Evolutionary conservation across 2,888 invertebrate genomes (phyloP).

Genomic region (Callyntrura guangdongensis): DNA sequence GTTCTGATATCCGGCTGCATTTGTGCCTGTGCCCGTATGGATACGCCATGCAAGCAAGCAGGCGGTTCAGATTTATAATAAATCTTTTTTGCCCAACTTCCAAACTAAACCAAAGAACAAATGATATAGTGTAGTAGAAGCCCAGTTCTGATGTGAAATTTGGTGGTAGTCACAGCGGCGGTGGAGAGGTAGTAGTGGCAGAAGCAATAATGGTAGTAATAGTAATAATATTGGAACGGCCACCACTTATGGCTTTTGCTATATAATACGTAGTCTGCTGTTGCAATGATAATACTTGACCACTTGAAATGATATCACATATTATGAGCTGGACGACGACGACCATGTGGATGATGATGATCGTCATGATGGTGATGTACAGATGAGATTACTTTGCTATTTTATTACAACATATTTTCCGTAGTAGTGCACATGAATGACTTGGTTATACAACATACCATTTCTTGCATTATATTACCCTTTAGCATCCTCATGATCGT

Average conservation of each 20-base stretch:
- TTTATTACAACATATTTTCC: conserved; percentile 63
- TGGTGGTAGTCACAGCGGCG: background rate
- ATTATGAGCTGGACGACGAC: conserved; percentile 16
- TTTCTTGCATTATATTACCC: conserved; percentile 38
- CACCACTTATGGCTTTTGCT: background rate
- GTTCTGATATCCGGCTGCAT: conserved; percentile 57
- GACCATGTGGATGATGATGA: background rate
- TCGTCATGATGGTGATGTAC: conserved; percentile 15
- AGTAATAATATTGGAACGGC: conserved; percentile 46
- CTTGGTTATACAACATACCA: conserved; percentile 46
- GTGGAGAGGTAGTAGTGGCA: conserved; percentile 17
- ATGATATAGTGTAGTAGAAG: conserved; percentile 65
- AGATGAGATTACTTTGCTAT: conserved; percentile 55
- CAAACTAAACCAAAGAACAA: conserved; percentile 51
- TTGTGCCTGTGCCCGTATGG: background rate
- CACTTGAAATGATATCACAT: conserved; percentile 60
- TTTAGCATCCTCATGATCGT: conserved; percentile 9
- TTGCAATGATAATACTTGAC: conserved; percentile 62
- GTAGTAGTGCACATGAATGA: conserved; percentile 53
- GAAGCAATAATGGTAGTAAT: conserved; percentile 4
- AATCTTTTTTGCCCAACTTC: conserved; percentile 69
- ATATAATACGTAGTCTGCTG: background rate
- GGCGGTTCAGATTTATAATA: conserved; percentile 70
- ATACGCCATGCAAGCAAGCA: conserved; percentile 48
- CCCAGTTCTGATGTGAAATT: background rate